Percentiles rank a stretch among this genome's conserved stretches.
phyloP scores from a whole-genome alignment of 2,113 vertebrate genomes.

The Greenwoodochromis staneri region DNA sequence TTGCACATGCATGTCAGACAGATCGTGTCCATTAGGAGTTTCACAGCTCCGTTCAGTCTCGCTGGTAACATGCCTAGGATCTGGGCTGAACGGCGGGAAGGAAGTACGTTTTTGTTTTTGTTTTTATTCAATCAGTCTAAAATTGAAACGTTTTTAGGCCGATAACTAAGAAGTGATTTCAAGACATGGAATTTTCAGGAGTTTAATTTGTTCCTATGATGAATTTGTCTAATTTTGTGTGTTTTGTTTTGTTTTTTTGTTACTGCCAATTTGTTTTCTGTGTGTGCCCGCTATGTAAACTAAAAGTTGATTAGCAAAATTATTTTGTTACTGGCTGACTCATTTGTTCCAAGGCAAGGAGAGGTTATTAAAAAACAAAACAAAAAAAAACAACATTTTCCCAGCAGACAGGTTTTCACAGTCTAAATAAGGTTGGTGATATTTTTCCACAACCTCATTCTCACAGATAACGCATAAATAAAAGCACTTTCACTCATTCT shows the following conservation, averaged over 20 bases:
- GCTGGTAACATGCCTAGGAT: not conserved
- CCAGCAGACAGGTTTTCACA: not conserved
- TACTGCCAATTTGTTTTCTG: not conserved
- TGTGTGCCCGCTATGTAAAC: not conserved
- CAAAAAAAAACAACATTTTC: not conserved
- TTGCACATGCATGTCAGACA: slow-evolving; percentile 53
- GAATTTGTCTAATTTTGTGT: not conserved
- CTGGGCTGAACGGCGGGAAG: not conserved
- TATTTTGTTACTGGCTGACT: not conserved
- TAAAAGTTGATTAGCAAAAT: not conserved
- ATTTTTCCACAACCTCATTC: slow-evolving; percentile 10
- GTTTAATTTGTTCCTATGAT: not conserved
- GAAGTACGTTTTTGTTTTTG: not conserved
- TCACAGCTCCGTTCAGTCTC: slow-evolving; percentile 14
- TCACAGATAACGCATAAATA: slow-evolving; percentile 29
- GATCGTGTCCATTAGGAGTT: slow-evolving; percentile 46
- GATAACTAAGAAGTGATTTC: not conserved
- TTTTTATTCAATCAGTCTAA: not conserved
- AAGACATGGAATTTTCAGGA: not conserved
- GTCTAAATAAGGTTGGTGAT: slow-evolving; percentile 18
- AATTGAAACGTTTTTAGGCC: not conserved
- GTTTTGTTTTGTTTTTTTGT: not conserved
- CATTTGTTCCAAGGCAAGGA: not conserved
- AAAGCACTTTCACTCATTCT: slow-evolving; percentile 33
- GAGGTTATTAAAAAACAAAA: not conserved